Conservation (phyloP, 2,113 vertebrate species). For the Tetrao urogallus region DNA sequence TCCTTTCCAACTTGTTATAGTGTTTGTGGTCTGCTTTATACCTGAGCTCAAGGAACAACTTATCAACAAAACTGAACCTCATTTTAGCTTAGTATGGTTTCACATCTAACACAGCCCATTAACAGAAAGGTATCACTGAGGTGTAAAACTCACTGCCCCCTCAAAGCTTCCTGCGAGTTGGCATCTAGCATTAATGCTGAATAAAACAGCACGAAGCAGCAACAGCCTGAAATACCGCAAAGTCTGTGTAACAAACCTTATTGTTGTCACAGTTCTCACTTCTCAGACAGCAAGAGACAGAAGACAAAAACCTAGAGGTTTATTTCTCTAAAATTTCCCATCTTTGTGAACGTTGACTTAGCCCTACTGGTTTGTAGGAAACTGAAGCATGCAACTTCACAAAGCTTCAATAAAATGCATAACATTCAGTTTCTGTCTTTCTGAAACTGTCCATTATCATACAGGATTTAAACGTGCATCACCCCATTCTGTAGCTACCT, state of each 20-base stretch:
- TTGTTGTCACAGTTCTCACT: background rate
- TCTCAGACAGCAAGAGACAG: background rate
- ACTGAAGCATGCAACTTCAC: constrained; percentile 24
- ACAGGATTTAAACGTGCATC: background rate
- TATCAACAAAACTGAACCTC: background rate
- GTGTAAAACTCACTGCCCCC: background rate
- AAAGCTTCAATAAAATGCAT: constrained; percentile 30
- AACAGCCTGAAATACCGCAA: background rate
- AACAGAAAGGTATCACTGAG: background rate
- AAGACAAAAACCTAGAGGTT: background rate
- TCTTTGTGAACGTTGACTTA: constrained; percentile 6
- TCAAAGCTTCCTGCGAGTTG: background rate
- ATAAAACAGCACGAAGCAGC: background rate
- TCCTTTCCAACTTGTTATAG: background rate
- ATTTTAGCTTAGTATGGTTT: background rate
- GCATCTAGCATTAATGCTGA: background rate
- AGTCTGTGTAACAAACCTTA: background rate
- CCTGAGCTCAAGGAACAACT: background rate
- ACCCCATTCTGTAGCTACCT: background rate
- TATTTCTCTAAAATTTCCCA: background rate
- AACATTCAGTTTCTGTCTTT: background rate
- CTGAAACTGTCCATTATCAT: background rate
- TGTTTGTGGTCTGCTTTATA: background rate
- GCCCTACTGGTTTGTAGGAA: constrained; percentile 33
- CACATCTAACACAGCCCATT: background rate